Conservation (phyloP, 2,888 invertebrate genomes). For the Rhagonycha lutea region DNA sequence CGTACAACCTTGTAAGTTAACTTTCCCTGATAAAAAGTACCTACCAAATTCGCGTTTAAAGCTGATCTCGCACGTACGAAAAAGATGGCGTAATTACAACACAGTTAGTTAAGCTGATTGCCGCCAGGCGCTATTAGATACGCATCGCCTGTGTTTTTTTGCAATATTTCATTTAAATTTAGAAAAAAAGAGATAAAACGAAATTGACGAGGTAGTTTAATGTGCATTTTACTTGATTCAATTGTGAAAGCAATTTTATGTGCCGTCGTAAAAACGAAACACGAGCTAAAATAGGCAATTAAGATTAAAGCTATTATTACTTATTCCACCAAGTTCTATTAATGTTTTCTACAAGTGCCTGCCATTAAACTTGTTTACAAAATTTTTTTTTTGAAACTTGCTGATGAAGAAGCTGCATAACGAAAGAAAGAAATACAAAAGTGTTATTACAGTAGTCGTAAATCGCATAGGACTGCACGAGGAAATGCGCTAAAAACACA, state of each 20-base stretch:
- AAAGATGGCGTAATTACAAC: background rate
- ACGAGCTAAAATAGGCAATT: slow-evolving; percentile 5
- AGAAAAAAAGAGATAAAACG: background rate
- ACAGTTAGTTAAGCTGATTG: background rate
- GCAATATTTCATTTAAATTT: background rate
- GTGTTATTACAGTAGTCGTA: background rate
- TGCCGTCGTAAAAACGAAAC: slow-evolving; percentile 11
- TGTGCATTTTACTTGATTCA: background rate
- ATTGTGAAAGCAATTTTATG: slow-evolving; percentile 4
- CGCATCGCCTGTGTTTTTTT: background rate
- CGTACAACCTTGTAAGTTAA: background rate
- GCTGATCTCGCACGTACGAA: background rate
- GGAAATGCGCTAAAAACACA: background rate
- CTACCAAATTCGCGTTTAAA: background rate
- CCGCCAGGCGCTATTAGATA: background rate
- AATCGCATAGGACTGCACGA: background rate
- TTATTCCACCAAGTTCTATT: background rate
- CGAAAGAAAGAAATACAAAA: background rate
- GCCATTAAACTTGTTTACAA: background rate
- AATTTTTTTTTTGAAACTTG: background rate
- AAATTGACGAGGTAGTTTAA: background rate
- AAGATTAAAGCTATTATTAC: background rate
- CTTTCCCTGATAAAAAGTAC: background rate
- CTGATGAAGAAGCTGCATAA: background rate
- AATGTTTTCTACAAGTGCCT: background rate